Base-by-base conservation (phyloP, 1,140 invertebrate genomes). In the Pogonomyrmex californicus region DNA sequence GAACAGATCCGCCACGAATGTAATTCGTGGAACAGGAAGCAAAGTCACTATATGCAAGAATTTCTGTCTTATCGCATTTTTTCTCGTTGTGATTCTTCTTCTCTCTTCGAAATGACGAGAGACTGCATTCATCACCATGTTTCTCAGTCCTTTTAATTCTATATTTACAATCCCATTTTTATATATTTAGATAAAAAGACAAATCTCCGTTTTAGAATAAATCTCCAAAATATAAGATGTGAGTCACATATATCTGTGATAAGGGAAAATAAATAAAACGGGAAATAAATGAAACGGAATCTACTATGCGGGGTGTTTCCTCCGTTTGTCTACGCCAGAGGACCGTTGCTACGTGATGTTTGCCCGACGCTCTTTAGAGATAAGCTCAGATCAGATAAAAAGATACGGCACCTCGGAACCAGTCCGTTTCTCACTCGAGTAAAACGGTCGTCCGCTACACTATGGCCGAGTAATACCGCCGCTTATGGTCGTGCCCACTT, bases 341-440 rank as follows among this genome's bases (percentile, higher is more conserved):
- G 54, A 60, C 54, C 54, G n/a, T 30, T 62, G 12, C 63, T 41
- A 83, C 33, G 36, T 47, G 38, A 56, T 60, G 41, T 75, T 75
- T 62, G 44, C 54, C 56, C 33, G 56, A 33, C 49, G 62, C n/a
- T n/a, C 30, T 73, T 36, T 23, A 60, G 41, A 83, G 79, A 73
- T 83, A 83, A 83, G 33, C 68, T 36, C 49, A 30, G 51, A 12
- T 4, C 51, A 47, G 79, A 83, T 83, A n/a, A 73, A 83, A 75
- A 83, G 79, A 73, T 83, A 75, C 41, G 38, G 79, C 79, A 82
- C 41, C 51, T 73, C 54, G 14, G 41, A 73, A 54, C 49, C 79
- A 73, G 68, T 75, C 68, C 17, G 70, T 75, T 83, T 23, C 79
- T 73, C 66, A 12, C 79, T 63, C 54, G 23, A 51, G 51, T 58